Percentiles rank a stretch among this genome's conserved stretches.
These are phyloP conservation scores for Origma solitaria DNA, from an alignment of 2,113 vertebrate genomes.

Conservation along the genomic window DNA sequence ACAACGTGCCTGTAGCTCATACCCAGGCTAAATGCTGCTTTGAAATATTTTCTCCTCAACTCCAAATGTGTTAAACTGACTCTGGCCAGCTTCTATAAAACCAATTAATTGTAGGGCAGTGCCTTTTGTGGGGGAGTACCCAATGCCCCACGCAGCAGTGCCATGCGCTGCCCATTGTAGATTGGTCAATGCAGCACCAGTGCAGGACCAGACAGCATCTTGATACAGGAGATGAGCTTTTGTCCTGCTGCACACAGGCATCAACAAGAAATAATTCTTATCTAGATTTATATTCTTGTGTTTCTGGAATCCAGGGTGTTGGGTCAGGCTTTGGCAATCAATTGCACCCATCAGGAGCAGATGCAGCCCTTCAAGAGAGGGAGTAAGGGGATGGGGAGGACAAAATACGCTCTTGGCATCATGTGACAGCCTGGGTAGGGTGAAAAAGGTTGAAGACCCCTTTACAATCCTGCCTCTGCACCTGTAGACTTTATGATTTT, in stretches of 20 bases:
- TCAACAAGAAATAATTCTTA: neutral
- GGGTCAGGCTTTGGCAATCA: neutral
- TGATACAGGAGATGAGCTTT: accelerated
- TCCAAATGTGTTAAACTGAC: neutral
- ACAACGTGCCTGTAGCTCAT: slow-evolving; percentile 12
- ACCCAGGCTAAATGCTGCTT: slow-evolving; percentile 2
- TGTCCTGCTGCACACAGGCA: neutral
- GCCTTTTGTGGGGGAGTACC: neutral
- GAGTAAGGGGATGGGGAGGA: neutral
- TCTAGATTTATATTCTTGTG: neutral
- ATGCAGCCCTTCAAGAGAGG: neutral
- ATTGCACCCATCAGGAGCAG: neutral
- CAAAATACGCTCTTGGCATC: neutral
- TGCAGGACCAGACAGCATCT: neutral
- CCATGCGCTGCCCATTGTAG: accelerated
- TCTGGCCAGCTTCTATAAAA: slow-evolving; percentile 15
- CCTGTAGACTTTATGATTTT: neutral
- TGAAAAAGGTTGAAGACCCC: neutral
- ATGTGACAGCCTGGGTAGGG: neutral
- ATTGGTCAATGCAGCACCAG: neutral
- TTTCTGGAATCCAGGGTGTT: neutral
- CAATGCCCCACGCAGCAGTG: neutral
- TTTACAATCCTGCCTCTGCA: neutral
- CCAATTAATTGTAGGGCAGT: neutral
- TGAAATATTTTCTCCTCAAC: neutral